Conservation (phyloP, 2,113 vertebrate genomes). For the Oncorhynchus tshawytscha region DNA sequence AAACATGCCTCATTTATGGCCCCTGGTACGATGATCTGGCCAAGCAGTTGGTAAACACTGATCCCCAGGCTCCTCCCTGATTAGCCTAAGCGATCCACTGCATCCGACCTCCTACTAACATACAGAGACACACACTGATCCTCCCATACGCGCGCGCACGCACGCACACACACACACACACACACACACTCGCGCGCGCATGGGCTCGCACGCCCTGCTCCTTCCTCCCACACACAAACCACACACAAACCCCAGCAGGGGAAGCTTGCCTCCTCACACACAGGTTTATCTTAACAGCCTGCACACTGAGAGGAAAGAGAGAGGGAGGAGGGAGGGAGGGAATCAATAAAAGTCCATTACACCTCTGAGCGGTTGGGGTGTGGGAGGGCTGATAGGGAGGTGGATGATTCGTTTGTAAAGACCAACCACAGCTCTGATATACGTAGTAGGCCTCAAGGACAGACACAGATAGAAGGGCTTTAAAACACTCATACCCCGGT, state of each 20-base stretch:
- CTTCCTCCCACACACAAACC: no score
- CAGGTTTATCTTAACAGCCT: slow-evolving; percentile 57
- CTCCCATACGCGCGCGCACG: no score
- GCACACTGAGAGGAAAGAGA: slow-evolving; percentile 43
- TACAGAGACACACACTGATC: neutral
- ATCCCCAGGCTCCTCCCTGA: slow-evolving; percentile 34
- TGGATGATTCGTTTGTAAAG: slow-evolving; percentile 53
- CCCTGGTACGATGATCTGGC: slow-evolving; percentile 10
- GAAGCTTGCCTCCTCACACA: slow-evolving; percentile 17
- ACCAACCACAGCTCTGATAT: slow-evolving; percentile 30
- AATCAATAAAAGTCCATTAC: slow-evolving; percentile 72
- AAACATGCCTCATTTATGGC: slow-evolving; percentile 42
- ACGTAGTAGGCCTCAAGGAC: slow-evolving; percentile 44
- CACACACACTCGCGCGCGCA: no score
- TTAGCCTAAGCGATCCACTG: slow-evolving; percentile 22
- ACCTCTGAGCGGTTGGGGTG: slow-evolving; percentile 32
- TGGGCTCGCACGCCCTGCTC: no score
- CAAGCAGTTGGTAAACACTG: slow-evolving; percentile 37
- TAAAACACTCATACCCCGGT: neutral
- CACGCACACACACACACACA: no score
- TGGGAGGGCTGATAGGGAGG: slow-evolving; percentile 47
- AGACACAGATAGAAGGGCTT: slow-evolving; percentile 13
- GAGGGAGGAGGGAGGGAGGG: slow-evolving; percentile 23
- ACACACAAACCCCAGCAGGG: neutral
- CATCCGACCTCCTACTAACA: neutral